Evolutionary conservation across 37 sponge, comb jelly and placozoan species (phyloP), one percentile per base, ranked within the genome.

Genomic region (Oopsacas minuta): DNA sequence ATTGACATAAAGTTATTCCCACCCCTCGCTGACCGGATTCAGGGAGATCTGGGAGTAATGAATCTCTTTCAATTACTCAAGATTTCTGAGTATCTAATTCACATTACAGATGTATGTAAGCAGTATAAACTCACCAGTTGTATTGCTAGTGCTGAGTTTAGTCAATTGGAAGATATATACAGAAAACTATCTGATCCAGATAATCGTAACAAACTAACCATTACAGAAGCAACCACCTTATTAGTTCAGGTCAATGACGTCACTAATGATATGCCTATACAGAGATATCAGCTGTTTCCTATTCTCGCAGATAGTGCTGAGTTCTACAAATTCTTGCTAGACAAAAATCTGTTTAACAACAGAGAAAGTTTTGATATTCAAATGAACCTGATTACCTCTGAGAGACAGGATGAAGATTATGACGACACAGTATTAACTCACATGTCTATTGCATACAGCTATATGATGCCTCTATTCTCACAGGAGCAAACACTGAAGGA

Each of bases 251-350:
- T 87, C 0, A 84, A 53, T 0, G 52, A 39, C 25, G 37, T 86
- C n/a, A 36, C 53, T 7, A 81, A 37, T 22, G 82, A 28, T 36
- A 36, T 52, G 23, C 86, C 36, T 23, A 1, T 42, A 12, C 75
- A 88, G 23, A 81, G 69, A 28, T 82, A 88, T 3, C 53, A 88
- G n/a, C 30, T 90, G 20, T 90, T 90, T 36, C 69, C 52, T 20
- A 75, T 38, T 36, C 84, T 88, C 1, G 81, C 85, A 81, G 51
- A 88, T 0, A 88, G 88, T 85, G 88, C 35, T 28, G 91, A 85
- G 35, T 87, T 90, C 83, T 85, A 84, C 52, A 42, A 85, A 52
- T 90, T 90, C 46, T 25, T 87, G 0, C 1, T 39, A 81, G 38
- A 12, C 1, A 84, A 53, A 37, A 36, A 46, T 25, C 30, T 88